These are phyloP conservation scores for Oenanthe melanoleuca DNA, from an alignment of 2,113 vertebrate genomes.

Conservation along the genomic window DNA sequence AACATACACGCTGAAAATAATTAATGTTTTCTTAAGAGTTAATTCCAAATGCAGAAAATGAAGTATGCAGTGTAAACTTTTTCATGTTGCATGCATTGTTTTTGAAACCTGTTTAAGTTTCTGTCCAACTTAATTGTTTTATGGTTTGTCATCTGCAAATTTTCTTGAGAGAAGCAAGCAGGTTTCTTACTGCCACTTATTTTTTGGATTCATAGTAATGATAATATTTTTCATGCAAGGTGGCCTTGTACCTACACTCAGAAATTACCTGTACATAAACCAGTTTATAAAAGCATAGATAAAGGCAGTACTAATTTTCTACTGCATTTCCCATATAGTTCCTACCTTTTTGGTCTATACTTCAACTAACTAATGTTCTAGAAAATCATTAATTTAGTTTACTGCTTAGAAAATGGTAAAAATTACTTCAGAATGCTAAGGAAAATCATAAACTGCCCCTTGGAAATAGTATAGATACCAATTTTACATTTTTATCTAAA, in stretches of 20 bases:
- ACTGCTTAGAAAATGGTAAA: background rate
- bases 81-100: background rate
- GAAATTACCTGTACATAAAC: background rate
- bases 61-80: background rate
- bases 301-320: background rate
- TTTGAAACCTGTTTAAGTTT: background rate
- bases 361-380: background rate
- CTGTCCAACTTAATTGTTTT: background rate
- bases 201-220: no score
- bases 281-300: background rate
- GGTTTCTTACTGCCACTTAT: background rate
- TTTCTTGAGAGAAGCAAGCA: background rate
- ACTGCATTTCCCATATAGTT: background rate
- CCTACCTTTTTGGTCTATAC: background rate
- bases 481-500: background rate
- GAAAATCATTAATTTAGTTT: no score
- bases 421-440: background rate
- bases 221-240: no score
- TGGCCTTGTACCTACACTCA: background rate
- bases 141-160: background rate
- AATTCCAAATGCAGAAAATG: background rate
- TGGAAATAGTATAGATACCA: background rate
- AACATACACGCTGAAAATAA: background rate
- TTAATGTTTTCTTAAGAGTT: background rate
- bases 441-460: background rate